phyloP scores from a whole-genome alignment of 2,113 vertebrate genomes.

The Amphilophus citrinellus region DNA sequence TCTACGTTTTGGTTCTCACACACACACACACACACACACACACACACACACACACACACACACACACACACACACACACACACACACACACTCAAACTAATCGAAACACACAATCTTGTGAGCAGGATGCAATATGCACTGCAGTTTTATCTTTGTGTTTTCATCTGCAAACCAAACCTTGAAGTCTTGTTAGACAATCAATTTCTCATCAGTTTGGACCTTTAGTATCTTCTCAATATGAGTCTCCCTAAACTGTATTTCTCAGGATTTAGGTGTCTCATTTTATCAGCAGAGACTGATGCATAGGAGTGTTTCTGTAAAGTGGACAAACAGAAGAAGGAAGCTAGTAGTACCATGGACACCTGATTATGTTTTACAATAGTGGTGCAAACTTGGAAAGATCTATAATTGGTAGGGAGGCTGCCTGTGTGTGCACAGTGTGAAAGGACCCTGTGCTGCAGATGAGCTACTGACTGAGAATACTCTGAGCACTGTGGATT shows the following conservation, averaged over 20 bases:
- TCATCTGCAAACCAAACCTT: conserved; percentile 63
- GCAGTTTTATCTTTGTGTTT: conserved; percentile 63
- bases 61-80: too few species aligned
- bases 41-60: neutral
- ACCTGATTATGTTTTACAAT: neutral
- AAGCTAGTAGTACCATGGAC: neutral
- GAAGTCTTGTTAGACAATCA: conserved; percentile 69
- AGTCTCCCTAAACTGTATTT: conserved; percentile 41
- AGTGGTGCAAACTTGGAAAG: neutral
- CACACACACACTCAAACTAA: neutral
- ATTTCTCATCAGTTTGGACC: conserved; percentile 56
- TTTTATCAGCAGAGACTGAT: conserved; percentile 55
- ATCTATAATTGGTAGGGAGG: neutral
- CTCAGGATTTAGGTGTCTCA: conserved; percentile 38
- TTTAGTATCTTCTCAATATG: conserved; percentile 38
- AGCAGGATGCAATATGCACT: conserved; percentile 18
- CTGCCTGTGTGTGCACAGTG: conserved; percentile 2
- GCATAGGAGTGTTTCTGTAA: conserved; percentile 34
- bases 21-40: too few species aligned
- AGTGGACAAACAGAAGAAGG: conserved; percentile 8
- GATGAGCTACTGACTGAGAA: neutral
- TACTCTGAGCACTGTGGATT: neutral
- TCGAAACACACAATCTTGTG: neutral
- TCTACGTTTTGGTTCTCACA: too few species aligned
- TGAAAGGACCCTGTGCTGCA: neutral